Evolutionary conservation across 2,797 vertebrate species (phyloP).

Genomic region (Platalea minor): DNA sequence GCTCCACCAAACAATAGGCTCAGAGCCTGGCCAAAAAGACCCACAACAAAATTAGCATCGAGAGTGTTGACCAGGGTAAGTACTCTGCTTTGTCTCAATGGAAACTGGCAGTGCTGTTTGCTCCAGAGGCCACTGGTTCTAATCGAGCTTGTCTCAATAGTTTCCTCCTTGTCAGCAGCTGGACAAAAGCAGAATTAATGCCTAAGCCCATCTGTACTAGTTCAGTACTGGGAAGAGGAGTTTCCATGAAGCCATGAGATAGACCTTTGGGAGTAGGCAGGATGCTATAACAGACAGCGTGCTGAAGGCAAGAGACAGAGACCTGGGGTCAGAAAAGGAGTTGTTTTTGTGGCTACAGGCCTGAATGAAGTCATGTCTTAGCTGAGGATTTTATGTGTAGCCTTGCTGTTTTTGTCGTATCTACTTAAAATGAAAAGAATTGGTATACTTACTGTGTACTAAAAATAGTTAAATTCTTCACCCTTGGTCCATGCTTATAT

Average conservation of each 20-base stretch:
- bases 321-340: conserved; percentile 4
- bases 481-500: not conserved
- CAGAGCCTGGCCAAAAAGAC: not conserved
- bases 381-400: not conserved
- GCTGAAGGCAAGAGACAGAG: conserved; percentile 10
- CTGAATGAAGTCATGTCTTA: conserved; percentile 40
- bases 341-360: conserved; percentile 23
- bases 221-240: not conserved
- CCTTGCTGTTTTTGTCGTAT: not conserved
- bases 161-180: conserved; percentile 38
- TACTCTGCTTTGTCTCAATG: conserved; percentile 11
- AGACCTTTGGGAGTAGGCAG: conserved; percentile 27
- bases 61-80: conserved; percentile 7
- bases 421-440: not conserved
- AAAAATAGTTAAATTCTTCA: not conserved
- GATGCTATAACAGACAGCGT: not conserved
- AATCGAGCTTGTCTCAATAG: conserved; percentile 9
- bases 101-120: not conserved
- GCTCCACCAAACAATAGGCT: not conserved
- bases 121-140: conserved; percentile 15
- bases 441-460: not conserved
- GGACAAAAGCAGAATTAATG: conserved; percentile 48
- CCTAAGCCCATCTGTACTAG: conserved; percentile 12
- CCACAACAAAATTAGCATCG: not conserved
- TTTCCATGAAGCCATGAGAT: conserved; percentile 26